phyloP scores from a whole-genome alignment of 2,888 invertebrate genomes.

The Synergus japonicus region DNA sequence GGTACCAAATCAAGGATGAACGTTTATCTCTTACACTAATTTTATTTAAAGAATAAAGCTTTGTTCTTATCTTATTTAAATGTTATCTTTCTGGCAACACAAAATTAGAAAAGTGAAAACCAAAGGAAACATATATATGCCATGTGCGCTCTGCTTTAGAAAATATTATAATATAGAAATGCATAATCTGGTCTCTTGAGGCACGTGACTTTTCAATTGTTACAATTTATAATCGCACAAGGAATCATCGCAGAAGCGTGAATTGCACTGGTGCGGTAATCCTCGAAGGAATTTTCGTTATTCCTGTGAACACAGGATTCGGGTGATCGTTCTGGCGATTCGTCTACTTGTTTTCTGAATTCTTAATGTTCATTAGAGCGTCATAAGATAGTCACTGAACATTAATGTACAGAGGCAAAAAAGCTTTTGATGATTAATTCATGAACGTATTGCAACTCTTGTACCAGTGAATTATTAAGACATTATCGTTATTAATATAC shows the following conservation, averaged over 20 bases:
- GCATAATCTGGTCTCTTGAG: not conserved
- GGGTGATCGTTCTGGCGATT: slow-evolving; percentile 64
- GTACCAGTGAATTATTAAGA: slow-evolving; percentile 50
- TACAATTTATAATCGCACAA: not conserved
- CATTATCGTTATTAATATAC: slow-evolving; percentile 41
- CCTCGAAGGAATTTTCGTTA: slow-evolving; percentile 56
- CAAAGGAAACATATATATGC: not conserved
- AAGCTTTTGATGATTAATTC: slow-evolving; percentile 62
- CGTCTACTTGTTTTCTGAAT: slow-evolving; percentile 56
- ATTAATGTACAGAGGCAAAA: slow-evolving; percentile 64
- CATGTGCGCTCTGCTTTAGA: slow-evolving; percentile 8
- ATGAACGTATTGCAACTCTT: slow-evolving; percentile 58
- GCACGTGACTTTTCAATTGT: not conserved
- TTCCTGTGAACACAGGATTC: slow-evolving; percentile 76
- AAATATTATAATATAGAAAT: not conserved
- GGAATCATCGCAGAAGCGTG: slow-evolving; percentile 27
- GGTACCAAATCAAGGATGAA: not conserved
- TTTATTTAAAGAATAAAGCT: no score
- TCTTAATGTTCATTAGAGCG: slow-evolving; percentile 56
- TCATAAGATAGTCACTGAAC: slow-evolving; percentile 61
- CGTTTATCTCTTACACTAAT: no score
- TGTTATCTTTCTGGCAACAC: slow-evolving; percentile 2
- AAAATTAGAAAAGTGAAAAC: not conserved
- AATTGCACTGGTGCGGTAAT: slow-evolving; percentile 15
- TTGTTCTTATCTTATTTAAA: not conserved